Percentiles rank a stretch among this genome's conserved stretches.
These are phyloP conservation scores for Harpalus rufipes DNA, from an alignment of 2,888 invertebrate genomes.

Conservation along the genomic window DNA sequence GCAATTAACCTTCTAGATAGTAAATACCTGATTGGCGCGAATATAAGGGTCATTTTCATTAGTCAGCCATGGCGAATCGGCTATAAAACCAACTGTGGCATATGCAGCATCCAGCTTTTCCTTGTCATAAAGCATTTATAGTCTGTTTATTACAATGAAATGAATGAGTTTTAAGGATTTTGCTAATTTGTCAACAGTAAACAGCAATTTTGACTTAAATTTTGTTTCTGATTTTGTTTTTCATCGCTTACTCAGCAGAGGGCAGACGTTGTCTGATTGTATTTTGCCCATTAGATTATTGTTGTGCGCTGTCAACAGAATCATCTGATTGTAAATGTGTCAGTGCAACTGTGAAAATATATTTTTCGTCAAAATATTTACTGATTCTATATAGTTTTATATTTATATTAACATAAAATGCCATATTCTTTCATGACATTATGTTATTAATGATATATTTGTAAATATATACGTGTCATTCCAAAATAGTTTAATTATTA, in stretches of 20 bases:
- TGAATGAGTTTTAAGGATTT: conserved; percentile 21
- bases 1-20: neutral
- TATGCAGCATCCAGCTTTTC: conserved; percentile 73
- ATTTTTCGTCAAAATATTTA: conserved; percentile 30
- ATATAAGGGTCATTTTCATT: conserved; percentile 71
- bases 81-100: conserved; percentile 74
- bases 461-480: conserved; percentile 33
- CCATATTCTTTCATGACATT: neutral
- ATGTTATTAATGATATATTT: conserved; percentile 15
- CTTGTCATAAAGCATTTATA: conserved; percentile 68
- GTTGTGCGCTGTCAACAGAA: conserved; percentile 59
- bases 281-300: neutral
- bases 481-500: conserved; percentile 33
- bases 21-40: conserved; percentile 73
- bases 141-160: conserved; percentile 12
- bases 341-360: conserved; percentile 10
- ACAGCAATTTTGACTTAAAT: conserved; percentile 64
- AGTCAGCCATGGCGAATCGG: conserved; percentile 73
- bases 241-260: conserved; percentile 51
- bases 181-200: conserved; percentile 56
- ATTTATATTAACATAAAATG: conserved; percentile 1
- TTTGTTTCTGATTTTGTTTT: conserved; percentile 53
- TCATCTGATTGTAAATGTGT: conserved; percentile 61
- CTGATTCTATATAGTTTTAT: neutral
- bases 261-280: conserved; percentile 43